phyloP scores from a whole-genome alignment of 2,113 vertebrate genomes.

The Tragulus kanchil region DNA sequence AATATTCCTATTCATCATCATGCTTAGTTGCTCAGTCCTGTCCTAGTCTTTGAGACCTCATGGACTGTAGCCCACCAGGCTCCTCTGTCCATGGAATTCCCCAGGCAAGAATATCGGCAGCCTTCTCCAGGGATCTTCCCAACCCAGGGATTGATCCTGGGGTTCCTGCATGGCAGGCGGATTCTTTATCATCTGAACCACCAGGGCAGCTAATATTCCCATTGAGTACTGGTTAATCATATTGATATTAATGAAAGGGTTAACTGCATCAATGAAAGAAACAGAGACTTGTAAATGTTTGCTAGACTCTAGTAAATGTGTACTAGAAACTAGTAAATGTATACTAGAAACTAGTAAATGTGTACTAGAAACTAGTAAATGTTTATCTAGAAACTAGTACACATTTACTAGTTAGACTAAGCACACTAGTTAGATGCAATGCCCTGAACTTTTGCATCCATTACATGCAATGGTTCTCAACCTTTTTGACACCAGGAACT shows the following conservation, averaged over 20 bases:
- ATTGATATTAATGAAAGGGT: not conserved
- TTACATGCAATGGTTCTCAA: not conserved
- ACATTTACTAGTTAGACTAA: no score
- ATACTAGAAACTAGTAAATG: no score
- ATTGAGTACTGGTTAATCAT: conserved; percentile 13
- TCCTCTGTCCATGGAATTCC: not conserved
- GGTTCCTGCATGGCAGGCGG: not conserved
- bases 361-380: no score
- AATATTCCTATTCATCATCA: not conserved
- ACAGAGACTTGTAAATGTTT: not conserved
- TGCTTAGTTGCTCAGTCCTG: not conserved
- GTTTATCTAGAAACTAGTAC: no score
- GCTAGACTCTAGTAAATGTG: no score
- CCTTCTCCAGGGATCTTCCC: not conserved
- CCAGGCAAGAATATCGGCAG: not conserved
- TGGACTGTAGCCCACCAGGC: not conserved
- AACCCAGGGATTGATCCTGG: not conserved
- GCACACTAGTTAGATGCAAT: no score
- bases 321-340: no score
- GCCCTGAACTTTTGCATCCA: no score
- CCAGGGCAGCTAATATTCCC: not conserved
- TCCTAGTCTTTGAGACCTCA: not conserved
- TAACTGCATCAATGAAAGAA: not conserved
- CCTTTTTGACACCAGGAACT: not conserved
- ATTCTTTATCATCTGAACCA: not conserved